phyloP scores from a whole-genome alignment of 2,113 vertebrate genomes.

The Spilogale gracilis region DNA sequence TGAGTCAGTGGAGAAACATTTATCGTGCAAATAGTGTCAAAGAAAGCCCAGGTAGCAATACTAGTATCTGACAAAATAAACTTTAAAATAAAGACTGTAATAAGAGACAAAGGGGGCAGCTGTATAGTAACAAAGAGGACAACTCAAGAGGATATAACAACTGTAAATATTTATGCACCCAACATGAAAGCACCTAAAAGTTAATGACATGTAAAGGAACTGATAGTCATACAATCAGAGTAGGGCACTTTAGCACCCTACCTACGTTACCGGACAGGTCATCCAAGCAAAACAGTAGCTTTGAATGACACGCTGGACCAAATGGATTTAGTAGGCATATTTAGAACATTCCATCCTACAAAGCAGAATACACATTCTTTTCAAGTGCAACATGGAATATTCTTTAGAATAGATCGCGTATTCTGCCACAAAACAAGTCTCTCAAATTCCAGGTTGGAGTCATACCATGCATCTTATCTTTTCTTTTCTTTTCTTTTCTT shows the following conservation, averaged over 20 bases:
- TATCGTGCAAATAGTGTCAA: neutral
- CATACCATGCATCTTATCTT: neutral
- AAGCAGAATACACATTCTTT: neutral
- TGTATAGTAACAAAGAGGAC: neutral
- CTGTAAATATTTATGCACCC: neutral
- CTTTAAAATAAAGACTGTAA: neutral
- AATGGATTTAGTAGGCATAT: neutral
- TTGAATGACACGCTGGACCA: neutral
- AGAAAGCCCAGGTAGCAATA: neutral
- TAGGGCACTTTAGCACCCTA: neutral
- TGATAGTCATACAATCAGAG: neutral
- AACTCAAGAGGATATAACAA: neutral
- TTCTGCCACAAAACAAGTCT: neutral
- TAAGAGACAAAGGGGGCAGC: neutral
- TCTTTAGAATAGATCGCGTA: neutral
- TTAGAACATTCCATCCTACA: neutral
- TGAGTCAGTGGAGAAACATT: neutral
- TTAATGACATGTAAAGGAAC: neutral
- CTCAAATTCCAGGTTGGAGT: neutral
- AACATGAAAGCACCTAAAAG: neutral
- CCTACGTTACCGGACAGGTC: neutral
- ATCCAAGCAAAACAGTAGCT: neutral
- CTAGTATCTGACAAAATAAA: neutral
- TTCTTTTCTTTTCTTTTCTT: too few species aligned
- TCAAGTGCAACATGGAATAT: neutral